phyloP scores from a whole-genome alignment of 2,888 invertebrate genomes.

The Lutraria lutraria region DNA sequence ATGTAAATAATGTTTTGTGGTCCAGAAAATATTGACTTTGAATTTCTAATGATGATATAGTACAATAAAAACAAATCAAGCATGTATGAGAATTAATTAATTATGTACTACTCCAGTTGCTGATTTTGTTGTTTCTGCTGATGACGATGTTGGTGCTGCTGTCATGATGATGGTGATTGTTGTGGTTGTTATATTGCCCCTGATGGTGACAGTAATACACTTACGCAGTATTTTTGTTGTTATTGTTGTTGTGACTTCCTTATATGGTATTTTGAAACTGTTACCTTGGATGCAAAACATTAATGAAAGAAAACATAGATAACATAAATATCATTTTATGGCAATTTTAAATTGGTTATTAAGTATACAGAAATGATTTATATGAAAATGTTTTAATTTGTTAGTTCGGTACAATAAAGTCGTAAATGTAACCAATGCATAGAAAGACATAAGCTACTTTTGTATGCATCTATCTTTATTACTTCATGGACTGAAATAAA shows the following conservation, averaged over 20 bases:
- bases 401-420: background rate
- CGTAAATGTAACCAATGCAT: background rate
- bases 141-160: background rate
- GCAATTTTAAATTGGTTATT: background rate
- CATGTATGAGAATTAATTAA: no score
- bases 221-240: background rate
- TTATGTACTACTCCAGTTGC: no score
- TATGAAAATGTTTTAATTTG: slow-evolving; percentile 10
- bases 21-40: no score
- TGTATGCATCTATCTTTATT: background rate
- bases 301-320: slow-evolving; percentile 1
- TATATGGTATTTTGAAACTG: background rate
- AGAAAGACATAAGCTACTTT: background rate
- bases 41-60: no score
- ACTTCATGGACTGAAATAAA: background rate
- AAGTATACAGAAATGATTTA: background rate
- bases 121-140: background rate
- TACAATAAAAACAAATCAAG: no score
- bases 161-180: background rate
- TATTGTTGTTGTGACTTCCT: background rate
- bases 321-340: background rate
- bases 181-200: background rate
- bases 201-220: background rate
- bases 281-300: background rate
- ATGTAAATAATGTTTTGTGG: no score